Conservation (phyloP, 2,797 vertebrate species). For the Sylvilagus floridanus region DNA sequence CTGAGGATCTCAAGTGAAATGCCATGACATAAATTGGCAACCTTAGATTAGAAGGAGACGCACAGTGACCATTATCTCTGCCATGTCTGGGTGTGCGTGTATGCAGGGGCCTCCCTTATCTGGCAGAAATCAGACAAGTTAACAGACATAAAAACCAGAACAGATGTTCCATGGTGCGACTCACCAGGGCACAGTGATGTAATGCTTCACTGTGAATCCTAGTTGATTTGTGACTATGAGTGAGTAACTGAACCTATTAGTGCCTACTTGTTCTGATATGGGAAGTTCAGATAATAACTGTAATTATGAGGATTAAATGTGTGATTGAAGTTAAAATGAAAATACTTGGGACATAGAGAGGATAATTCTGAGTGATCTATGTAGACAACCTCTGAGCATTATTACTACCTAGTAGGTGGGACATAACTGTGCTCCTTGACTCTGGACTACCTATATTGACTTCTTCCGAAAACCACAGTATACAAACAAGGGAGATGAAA, state of each 20-base stretch:
- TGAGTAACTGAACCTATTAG: background rate
- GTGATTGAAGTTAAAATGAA: background rate
- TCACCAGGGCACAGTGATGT: background rate
- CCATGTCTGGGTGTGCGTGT: background rate
- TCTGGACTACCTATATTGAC: background rate
- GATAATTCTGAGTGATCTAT: background rate
- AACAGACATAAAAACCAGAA: background rate
- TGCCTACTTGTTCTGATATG: background rate
- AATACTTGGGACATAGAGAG: background rate
- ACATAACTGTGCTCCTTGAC: no score
- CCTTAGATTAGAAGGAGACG: background rate
- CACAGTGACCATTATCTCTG: background rate
- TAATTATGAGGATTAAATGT: constrained; percentile 61
- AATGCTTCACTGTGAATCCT: background rate
- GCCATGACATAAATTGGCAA: background rate
- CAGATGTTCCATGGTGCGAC: background rate
- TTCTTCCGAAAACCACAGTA: background rate
- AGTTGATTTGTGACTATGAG: background rate
- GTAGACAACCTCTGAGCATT: no score
- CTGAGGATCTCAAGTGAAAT: background rate
- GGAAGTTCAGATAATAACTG: background rate
- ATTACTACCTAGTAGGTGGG: background rate
- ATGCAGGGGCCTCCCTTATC: background rate
- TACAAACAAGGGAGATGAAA: background rate
- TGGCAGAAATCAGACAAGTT: background rate